Evolutionary conservation across 2,888 invertebrate species (phyloP).

Genomic region (Ceriagrion tenellum): DNA sequence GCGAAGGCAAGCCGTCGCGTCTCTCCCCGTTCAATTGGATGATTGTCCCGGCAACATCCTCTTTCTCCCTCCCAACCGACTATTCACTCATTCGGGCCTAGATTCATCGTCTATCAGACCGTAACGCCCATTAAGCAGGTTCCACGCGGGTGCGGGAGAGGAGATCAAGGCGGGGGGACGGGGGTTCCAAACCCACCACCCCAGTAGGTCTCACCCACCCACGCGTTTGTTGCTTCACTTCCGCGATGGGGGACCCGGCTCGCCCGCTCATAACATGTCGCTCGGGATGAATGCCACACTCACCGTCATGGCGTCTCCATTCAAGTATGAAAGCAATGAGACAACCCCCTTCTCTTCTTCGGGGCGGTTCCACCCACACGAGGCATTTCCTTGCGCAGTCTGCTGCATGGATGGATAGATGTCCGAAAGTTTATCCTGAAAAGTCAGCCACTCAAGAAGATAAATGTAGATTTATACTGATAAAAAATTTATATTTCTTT

Average conservation of each 20-base stretch:
- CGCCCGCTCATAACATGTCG: not conserved
- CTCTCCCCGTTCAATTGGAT: constrained; percentile 47
- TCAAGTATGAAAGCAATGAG: not conserved
- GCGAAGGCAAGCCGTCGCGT: not conserved
- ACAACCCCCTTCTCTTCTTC: not conserved
- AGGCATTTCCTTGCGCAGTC: no score
- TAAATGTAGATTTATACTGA: no score
- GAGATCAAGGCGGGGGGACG: no score
- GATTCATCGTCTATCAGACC: constrained; percentile 40
- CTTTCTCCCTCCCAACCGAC: constrained; percentile 3
- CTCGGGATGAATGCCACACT: not conserved
- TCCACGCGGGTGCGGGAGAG: not conserved
- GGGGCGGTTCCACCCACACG: no score
- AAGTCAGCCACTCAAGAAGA: no score
- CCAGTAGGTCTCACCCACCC: not conserved
- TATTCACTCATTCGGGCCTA: constrained; percentile 50
- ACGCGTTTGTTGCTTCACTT: not conserved
- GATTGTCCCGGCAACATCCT: constrained; percentile 59
- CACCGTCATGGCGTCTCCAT: not conserved
- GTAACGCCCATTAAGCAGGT: not conserved
- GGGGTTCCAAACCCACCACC: no score
- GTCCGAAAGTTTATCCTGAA: no score
- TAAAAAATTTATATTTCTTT: no score
- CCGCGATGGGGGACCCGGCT: not conserved
- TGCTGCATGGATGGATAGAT: no score